These are phyloP conservation scores for Apis florea DNA, from an alignment of 1,140 invertebrate genomes.

Conservation along the genomic window DNA sequence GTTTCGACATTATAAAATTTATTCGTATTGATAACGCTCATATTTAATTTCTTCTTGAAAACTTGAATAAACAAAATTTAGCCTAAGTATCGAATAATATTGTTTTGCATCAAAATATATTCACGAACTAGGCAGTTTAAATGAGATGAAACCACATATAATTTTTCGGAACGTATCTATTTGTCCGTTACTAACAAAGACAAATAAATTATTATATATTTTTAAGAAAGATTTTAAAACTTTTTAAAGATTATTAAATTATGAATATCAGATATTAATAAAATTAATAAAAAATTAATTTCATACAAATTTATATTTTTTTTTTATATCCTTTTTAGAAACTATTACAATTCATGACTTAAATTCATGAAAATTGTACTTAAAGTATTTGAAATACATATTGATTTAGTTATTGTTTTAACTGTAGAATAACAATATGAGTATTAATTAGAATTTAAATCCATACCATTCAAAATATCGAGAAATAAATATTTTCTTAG, in stretches of 20 bases:
- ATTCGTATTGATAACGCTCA: neutral
- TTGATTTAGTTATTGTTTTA: neutral
- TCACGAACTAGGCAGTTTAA: neutral
- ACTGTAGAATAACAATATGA: neutral
- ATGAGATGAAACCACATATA: neutral
- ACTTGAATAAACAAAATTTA: neutral
- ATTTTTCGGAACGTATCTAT: neutral
- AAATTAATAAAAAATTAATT: neutral
- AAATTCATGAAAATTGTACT: neutral
- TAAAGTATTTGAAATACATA: neutral
- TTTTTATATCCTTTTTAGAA: neutral
- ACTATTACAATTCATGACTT: no score
- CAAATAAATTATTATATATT: neutral
- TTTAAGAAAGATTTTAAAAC: neutral
- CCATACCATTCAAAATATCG: no score
- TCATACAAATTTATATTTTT: neutral
- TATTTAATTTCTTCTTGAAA: neutral
- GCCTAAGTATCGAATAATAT: neutral
- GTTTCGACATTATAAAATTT: slow-evolving; percentile 62
- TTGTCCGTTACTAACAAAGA: neutral
- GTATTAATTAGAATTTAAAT: no score
- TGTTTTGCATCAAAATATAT: neutral
- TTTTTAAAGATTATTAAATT: neutral
- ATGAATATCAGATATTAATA: neutral
- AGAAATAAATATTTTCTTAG: no score